A percentile compares a stretch with the other conserved stretches of the same genome.
Conservation (phyloP, 1,140 invertebrate species). For the Conus ventricosus region DNA sequence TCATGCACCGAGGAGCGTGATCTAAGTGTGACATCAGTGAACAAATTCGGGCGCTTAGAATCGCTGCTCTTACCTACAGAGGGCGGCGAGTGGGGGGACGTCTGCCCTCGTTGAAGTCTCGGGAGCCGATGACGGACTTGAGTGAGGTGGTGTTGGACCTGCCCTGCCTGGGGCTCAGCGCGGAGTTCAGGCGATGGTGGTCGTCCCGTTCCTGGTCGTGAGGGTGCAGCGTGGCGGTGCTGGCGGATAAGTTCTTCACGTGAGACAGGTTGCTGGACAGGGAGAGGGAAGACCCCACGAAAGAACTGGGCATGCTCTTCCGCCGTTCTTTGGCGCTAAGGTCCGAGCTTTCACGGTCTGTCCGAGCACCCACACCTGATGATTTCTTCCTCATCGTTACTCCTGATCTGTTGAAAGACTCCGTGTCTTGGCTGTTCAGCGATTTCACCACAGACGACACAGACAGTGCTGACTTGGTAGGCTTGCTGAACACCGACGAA, state of each 20-base stretch:
- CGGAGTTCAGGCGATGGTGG: slow-evolving; percentile 29
- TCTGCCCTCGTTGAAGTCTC: background rate
- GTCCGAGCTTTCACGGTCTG: background rate
- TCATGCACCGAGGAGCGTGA: slow-evolving; percentile 21
- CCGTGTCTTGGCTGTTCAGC: slow-evolving; percentile 9
- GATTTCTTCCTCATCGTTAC: slow-evolving; percentile 19
- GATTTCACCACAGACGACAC: slow-evolving; percentile 9
- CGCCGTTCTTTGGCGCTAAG: slow-evolving; percentile 15
- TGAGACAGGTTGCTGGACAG: background rate
- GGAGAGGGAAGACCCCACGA: background rate
- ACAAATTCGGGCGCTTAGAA: background rate
- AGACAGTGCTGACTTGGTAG: background rate
- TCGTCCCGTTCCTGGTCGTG: background rate
- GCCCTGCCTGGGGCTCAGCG: slow-evolving; percentile 17
- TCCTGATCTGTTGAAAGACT: background rate
- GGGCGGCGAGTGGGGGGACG: background rate
- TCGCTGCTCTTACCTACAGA: background rate
- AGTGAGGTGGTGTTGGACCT: slow-evolving; percentile 7
- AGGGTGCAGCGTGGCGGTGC: background rate
- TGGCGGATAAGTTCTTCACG: background rate
- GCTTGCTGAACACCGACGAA: background rate
- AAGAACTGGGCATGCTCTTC: slow-evolving; percentile 21
- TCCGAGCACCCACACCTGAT: background rate
- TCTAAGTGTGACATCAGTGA: slow-evolving; percentile 17
- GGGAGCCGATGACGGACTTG: background rate